These are phyloP conservation scores for Cephalophus harveyi DNA, from an alignment of 2,113 vertebrate genomes.

Conservation along the genomic window DNA sequence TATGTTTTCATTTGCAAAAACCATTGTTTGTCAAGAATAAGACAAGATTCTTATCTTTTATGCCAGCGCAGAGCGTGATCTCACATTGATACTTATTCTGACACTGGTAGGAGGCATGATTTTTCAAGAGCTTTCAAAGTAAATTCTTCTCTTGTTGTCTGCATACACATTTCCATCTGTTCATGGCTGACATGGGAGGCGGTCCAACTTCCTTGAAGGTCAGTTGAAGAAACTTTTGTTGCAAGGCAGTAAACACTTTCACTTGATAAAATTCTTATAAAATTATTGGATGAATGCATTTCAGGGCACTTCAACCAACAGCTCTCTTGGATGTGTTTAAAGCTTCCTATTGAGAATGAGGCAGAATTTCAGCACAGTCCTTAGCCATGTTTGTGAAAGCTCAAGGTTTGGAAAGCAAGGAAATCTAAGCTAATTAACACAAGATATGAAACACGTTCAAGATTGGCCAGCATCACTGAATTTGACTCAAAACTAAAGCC, in stretches of 20 bases:
- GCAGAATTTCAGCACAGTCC: not conserved
- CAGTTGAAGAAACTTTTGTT: constrained; percentile 12
- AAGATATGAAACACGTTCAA: not conserved
- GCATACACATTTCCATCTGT: constrained; percentile 27
- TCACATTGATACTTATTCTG: not conserved
- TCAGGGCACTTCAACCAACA: not conserved
- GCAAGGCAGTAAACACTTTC: not conserved
- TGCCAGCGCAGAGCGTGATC: not conserved
- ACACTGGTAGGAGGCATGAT: not conserved
- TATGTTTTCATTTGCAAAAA: not conserved
- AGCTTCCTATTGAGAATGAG: not conserved
- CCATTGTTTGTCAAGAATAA: not conserved
- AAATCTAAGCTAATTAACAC: not conserved
- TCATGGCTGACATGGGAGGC: not conserved
- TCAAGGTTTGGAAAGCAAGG: not conserved
- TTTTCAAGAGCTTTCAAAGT: constrained; percentile 44
- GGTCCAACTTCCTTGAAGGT: constrained; percentile 35
- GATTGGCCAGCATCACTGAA: not conserved
- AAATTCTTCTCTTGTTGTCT: not conserved
- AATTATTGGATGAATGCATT: not conserved
- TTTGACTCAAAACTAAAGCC: not conserved
- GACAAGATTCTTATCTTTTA: not conserved
- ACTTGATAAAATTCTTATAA: not conserved
- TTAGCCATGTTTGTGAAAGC: not conserved
- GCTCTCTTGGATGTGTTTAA: not conserved